Evolutionary conservation across 2,888 invertebrate species (phyloP).

Genomic region (Himalopsyche kuldschensis): DNA sequence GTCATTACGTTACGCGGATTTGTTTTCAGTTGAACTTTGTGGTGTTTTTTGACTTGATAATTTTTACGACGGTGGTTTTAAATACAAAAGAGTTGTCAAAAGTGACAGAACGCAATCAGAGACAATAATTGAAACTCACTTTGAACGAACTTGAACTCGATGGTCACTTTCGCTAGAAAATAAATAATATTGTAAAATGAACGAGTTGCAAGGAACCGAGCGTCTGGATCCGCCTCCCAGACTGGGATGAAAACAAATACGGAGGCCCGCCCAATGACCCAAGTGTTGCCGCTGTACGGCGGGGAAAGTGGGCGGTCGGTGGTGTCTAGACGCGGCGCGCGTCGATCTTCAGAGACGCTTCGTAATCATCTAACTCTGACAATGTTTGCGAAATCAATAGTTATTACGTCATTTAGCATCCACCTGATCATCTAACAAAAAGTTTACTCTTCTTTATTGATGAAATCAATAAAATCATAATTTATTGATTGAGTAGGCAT

Average conservation of each 20-base stretch:
- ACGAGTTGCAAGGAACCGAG: constrained; percentile 4
- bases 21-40: not conserved
- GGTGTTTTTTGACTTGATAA: not conserved
- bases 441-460: not conserved
- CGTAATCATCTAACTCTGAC: constrained; percentile 16
- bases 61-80: not conserved
- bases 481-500: no score
- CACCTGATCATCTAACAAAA: not conserved
- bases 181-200: constrained; percentile 2
- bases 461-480: no score
- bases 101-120: constrained; percentile 21
- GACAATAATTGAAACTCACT: constrained; percentile 31
- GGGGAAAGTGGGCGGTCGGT: constrained; percentile 13
- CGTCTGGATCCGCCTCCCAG: constrained; percentile 34
- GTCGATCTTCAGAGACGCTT: constrained; percentile 28
- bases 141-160: constrained; percentile 21
- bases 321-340: constrained; percentile 38
- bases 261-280: constrained; percentile 29
- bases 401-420: constrained; percentile 2
- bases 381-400: constrained; percentile 21
- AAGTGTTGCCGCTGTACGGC: constrained; percentile 23
- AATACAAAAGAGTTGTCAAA: constrained; percentile 19
- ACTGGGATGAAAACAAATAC: constrained; percentile 38
- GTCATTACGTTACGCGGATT: not conserved
- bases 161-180: constrained; percentile 18